These are phyloP conservation scores for Gobionotothen gibberifrons DNA, from an alignment of 2,797 vertebrate genomes.

Conservation along the genomic window DNA sequence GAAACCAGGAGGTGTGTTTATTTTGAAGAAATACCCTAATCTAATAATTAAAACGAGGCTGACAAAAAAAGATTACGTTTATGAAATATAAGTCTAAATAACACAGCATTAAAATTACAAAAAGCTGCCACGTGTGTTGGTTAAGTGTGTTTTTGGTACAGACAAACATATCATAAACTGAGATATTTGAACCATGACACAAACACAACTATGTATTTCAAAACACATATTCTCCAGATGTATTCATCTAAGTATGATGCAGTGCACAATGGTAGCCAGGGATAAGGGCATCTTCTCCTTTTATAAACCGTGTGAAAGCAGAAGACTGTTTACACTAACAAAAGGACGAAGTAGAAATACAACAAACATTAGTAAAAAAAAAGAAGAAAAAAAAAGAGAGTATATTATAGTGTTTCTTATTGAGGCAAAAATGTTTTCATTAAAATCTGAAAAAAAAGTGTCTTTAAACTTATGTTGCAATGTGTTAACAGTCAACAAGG, in stretches of 20 bases:
- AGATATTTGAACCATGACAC: background rate
- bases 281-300: background rate
- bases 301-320: background rate
- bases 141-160: constrained; percentile 16
- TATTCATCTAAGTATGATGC: background rate
- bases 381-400: background rate
- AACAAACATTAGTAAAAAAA: background rate
- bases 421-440: background rate
- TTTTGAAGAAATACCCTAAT: constrained; percentile 46
- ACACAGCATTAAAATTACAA: constrained; percentile 5
- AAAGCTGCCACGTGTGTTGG: constrained; percentile 12
- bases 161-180: constrained; percentile 18
- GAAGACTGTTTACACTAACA: background rate
- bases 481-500: constrained; percentile 21
- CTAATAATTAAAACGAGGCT: constrained; percentile 38
- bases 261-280: background rate
- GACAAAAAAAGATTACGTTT: constrained; percentile 12
- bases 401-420: background rate
- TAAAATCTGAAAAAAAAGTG: background rate
- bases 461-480: background rate
- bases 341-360: background rate
- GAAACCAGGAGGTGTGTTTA: constrained; percentile 61
- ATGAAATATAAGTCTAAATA: constrained; percentile 6
- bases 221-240: constrained; percentile 5
- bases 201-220: constrained; percentile 4